Base-by-base conservation (phyloP, 2,797 vertebrate genomes). In the Premnoplex brunnescens region DNA sequence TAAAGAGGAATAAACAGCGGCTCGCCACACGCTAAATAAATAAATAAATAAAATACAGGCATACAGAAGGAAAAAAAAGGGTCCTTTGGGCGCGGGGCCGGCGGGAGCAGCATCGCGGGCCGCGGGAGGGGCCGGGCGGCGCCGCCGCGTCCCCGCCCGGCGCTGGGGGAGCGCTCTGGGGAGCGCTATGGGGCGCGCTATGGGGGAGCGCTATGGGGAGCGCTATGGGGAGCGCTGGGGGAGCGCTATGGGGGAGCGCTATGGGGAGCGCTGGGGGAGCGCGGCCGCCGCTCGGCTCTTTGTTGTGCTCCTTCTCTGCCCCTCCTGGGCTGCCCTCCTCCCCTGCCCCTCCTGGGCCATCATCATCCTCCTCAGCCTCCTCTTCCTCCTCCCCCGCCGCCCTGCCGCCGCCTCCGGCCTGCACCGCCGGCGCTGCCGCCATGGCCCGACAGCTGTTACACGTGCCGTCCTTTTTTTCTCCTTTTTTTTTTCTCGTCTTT, bases 241-340 rank as follows among this genome's bases (percentile, higher is more conserved):
- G 71, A 88, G 91, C 62, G 81, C 41, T n/a, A n/a, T n/a, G n/a
- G n/a, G n/a, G n/a, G n/a, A n/a, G n/a, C n/a, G n/a, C n/a, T n/a
- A n/a, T n/a, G 21, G 79, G 82, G 37, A 54, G 89, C 86, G 94
- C 81, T 32, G 93, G 66, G 84, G 91, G 71, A 88, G 91, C 62
- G 81, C 41, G 88, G 84, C 81, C 58, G 94, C 87, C 95, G 94
- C 91, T 91, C 74, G 93, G 85, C 66, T 87, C 93, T 89, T 91
- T 94, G 91, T 94, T 94, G 85, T 87, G 89, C 80, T 86, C 51
- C 55, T 84, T 66, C 90, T 76, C 58, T 89, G 78, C 76, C 88
- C 89, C 94, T 90, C 48, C 59, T 73, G 92, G 77, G 90, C 41
- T 92, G 71, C n/a, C 67, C 55, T 60, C 77, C 73, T n/a, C 32